A percentile compares a stretch with the other conserved stretches of the same genome.
Evolutionary conservation across 2,888 invertebrate genomes (phyloP).

Genomic region (Morpho deidamia): DNA sequence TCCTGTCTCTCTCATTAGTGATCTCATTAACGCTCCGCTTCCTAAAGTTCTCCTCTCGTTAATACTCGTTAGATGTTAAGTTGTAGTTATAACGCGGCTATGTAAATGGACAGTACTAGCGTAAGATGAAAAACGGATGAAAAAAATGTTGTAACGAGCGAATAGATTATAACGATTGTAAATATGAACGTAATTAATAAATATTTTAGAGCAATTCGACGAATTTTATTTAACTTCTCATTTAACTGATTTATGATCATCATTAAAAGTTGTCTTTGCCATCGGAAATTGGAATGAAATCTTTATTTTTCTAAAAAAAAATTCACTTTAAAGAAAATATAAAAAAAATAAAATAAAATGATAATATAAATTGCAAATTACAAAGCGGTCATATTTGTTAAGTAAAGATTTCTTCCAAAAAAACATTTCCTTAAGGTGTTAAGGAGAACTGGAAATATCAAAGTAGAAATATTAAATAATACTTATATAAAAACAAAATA

Average conservation of each 20-base stretch:
- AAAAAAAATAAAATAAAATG: too few species aligned
- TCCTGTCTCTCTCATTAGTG: constrained; percentile 31
- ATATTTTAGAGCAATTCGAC: constrained; percentile 28
- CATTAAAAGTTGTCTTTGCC: too few species aligned
- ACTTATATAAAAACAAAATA: too few species aligned
- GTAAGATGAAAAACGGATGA: constrained; percentile 51
- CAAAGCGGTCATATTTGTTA: too few species aligned
- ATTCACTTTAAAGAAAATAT: too few species aligned
- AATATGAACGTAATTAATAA: constrained; percentile 62
- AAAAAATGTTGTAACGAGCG: constrained; percentile 36
- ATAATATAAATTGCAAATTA: too few species aligned
- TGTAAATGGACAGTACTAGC: constrained; percentile 64
- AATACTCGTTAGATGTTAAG: constrained; percentile 25
- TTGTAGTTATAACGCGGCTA: constrained; percentile 23
- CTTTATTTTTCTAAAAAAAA: too few species aligned
- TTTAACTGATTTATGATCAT: neutral
- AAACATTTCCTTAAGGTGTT: too few species aligned
- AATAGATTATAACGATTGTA: constrained; percentile 57
- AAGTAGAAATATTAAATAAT: too few species aligned
- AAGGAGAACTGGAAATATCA: too few species aligned
- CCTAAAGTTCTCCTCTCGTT: constrained; percentile 31
- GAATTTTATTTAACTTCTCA: constrained; percentile 1
- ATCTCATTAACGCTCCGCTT: constrained; percentile 36
- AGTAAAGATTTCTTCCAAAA: too few species aligned
- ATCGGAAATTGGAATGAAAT: too few species aligned